These are phyloP conservation scores for Euwallacea similis DNA, from an alignment of 1,140 invertebrate species.

Conservation along the genomic window DNA sequence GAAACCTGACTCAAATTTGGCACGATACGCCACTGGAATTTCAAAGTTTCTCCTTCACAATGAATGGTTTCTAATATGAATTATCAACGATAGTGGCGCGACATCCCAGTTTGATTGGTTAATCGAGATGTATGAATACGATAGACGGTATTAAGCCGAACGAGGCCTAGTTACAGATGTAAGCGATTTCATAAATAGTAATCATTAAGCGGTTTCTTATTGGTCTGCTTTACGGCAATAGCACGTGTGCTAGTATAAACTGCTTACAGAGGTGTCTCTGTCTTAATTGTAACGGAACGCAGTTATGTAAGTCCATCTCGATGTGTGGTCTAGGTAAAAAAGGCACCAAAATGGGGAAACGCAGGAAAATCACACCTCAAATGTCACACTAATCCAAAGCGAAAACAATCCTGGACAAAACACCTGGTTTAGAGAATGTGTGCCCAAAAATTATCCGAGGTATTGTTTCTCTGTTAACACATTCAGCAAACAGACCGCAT, in stretches of 20 bases:
- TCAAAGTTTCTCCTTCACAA: too few species aligned
- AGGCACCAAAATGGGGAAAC: too few species aligned
- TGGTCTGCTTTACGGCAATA: constrained; percentile 4
- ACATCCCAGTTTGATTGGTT: constrained; percentile 27
- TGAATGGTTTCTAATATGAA: too few species aligned
- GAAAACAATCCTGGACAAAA: constrained; percentile 9
- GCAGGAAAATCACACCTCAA: neutral
- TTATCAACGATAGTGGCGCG: neutral
- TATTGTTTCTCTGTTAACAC: constrained; percentile 29
- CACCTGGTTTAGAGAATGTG: constrained; percentile 17
- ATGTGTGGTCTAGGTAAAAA: too few species aligned
- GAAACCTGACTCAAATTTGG: too few species aligned
- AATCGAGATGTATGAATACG: constrained; percentile 32
- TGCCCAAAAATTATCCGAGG: constrained; percentile 17
- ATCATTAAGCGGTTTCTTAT: constrained; percentile 23
- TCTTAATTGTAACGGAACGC: too few species aligned
- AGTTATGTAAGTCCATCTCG: too few species aligned
- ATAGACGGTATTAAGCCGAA: constrained; percentile 18
- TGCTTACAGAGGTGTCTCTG: too few species aligned
- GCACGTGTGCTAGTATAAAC: constrained; percentile 15
- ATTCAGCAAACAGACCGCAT: constrained; percentile 18
- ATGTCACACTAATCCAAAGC: constrained; percentile 22
- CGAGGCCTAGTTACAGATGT: constrained; percentile 29
- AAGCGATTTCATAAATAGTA: constrained; percentile 32
- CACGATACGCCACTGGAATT: too few species aligned